phyloP scores from a whole-genome alignment of 2,113 vertebrate species.

The Ascaphus truei region DNA sequence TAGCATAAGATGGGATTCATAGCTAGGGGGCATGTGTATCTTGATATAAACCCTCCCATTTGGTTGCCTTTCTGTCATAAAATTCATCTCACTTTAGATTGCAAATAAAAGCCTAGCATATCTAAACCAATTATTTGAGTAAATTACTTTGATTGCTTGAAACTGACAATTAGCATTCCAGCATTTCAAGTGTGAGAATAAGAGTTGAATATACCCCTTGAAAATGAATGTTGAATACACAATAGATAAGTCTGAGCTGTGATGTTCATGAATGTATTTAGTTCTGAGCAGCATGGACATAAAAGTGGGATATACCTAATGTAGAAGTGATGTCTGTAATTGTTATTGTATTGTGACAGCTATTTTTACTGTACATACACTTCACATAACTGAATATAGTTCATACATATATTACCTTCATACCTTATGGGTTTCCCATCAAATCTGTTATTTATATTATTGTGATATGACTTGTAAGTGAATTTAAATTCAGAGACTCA shows the following conservation, averaged over 20 bases:
- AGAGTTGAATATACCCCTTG: not conserved
- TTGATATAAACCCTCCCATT: not conserved
- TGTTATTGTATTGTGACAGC: too few species aligned
- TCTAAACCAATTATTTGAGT: slow-evolving; percentile 58
- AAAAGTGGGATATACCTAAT: too few species aligned
- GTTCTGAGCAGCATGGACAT: too few species aligned
- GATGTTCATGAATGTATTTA: slow-evolving; percentile 27
- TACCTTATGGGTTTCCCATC: too few species aligned
- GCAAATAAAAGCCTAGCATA: slow-evolving; percentile 54
- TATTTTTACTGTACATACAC: too few species aligned
- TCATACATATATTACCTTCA: too few species aligned
- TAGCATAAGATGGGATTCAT: not conserved
- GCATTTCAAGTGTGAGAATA: slow-evolving; percentile 51
- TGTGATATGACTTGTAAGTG: too few species aligned
- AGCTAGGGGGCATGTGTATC: slow-evolving; percentile 19
- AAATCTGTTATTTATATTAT: too few species aligned
- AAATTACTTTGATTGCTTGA: slow-evolving; percentile 56
- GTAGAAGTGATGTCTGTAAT: too few species aligned
- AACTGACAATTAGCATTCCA: slow-evolving; percentile 54
- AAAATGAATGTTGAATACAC: slow-evolving; percentile 23
- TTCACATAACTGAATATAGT: too few species aligned
- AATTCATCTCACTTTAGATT: not conserved
- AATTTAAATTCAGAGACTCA: too few species aligned
- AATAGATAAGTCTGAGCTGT: slow-evolving; percentile 40
- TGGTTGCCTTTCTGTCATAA: not conserved